Evolutionary conservation across 2,113 vertebrate species (phyloP).

Genomic region (Menidia beryllina): DNA sequence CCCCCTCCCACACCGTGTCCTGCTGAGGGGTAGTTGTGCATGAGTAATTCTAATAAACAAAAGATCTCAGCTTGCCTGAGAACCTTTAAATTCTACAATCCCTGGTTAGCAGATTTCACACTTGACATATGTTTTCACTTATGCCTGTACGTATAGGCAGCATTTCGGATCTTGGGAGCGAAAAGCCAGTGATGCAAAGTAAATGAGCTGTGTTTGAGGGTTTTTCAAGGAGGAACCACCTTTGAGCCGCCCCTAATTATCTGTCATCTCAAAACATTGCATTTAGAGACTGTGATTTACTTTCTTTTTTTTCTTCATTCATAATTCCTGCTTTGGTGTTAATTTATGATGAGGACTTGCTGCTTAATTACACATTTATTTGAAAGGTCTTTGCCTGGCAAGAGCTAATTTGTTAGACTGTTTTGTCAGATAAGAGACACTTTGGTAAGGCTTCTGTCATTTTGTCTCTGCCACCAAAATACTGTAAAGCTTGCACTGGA

Average conservation of each 20-base stretch:
- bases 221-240: constrained; percentile 12
- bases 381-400: constrained; percentile 41
- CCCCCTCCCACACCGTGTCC: neutral
- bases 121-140: constrained; percentile 5
- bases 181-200: constrained; percentile 14
- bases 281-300: constrained; percentile 30
- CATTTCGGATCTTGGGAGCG: neutral
- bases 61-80: neutral
- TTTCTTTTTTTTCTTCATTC: constrained; percentile 39
- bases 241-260: constrained; percentile 44
- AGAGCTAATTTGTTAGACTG: constrained; percentile 60
- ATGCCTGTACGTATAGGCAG: neutral
- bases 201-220: constrained; percentile 23
- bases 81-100: constrained; percentile 1
- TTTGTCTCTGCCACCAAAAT: constrained; percentile 54
- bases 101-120: constrained; percentile 24
- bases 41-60: constrained; percentile 2
- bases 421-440: constrained; percentile 52
- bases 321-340: constrained; percentile 46
- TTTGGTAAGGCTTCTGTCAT: constrained; percentile 34
- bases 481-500: constrained; percentile 18
- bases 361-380: constrained; percentile 63
- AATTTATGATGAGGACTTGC: constrained; percentile 50
- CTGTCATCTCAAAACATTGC: constrained; percentile 46
- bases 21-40: constrained; percentile 1